Base-by-base conservation (phyloP, 2,888 invertebrate species). In the Xanthorhoe spadicearia region DNA sequence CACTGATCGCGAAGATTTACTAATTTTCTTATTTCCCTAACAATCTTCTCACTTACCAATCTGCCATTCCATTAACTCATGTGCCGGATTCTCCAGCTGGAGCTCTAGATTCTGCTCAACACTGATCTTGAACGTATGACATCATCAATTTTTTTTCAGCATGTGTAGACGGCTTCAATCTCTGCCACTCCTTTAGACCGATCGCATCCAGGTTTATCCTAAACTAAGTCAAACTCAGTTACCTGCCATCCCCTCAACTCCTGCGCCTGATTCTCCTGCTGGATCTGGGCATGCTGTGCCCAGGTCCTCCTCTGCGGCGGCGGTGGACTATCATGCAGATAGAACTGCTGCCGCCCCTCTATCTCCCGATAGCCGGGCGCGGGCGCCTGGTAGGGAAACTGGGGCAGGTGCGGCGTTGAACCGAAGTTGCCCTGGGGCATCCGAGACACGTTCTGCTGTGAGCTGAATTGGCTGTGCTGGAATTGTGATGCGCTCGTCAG, bases 301-400 rank as follows among this genome's bases (percentile, higher is more conserved):
- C 96, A 96, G 1, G 96, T 96, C 75, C 96, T 89, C 8, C 96
- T 87, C 82, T 94, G 95, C 60, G 94, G 94, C 64, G 91, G 94
- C 73, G 94, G 87, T 69, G 89, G 88, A 77, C 85, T 87, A 81
- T 96, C 96, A 83, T 97, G 97, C 77, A 97, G 91, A 88, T 96
- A 97, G 88, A 97, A 97, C 86, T 96, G 96, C 74, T 94, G 93
- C 68, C 72, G 68, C 15, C 68, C 59, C 32, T 72, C 74, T 59
- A 74, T 74, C 62, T 72, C 72, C 53, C 73, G 62, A 52, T 72
- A 74, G 48, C 58, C 59, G 69, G 85, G 79, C 61, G 87, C 87
- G 46, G 85, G 83, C 48, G 64, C 87, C 72, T 86, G 77, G 70
- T 86, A 76, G 73, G 79, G 82, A 72, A 74, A 80, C 73, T 82